Base-by-base conservation (phyloP, 2,113 vertebrate genomes). In the Xiphophorus couchianus region DNA sequence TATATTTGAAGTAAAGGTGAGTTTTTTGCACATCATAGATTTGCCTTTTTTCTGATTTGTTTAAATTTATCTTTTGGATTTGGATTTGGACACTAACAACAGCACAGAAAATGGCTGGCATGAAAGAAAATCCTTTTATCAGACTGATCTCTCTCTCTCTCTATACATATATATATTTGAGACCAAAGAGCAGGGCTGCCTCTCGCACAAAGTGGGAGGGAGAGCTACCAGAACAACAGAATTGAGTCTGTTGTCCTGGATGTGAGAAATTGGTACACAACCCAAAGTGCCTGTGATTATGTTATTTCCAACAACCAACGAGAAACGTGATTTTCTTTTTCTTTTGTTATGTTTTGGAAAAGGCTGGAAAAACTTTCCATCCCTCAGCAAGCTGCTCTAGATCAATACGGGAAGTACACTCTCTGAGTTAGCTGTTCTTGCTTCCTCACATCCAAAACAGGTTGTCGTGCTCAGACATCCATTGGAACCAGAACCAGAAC, bases 401-500 rank as follows among this genome's bases (percentile, higher is more conserved):
- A 74, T 78, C 51, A 33, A 19, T 27, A 5, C 1, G 37, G 7
- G 13, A 27, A 37, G n/a, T 35, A 65, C 12, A 13, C 39, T 69
- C 65, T 66, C 2, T 44, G n/a, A 62, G 48, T 69, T 6, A 67
- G 44, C 58, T 62, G 22, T 42, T 28, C 22, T 39, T 25, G 22
- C 27, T 71, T 69, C 29, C 14, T 62, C 66, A 66, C 63, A 51
- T 58, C 8, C 65, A 35, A 12, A 51, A 31, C n/a, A 8, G 22
- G 14, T 67, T 15, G 11, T 22, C 37, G 22, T 14, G 1, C 27
- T 93, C 82, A 93, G 44, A 90, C 92, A 27, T 94, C 94, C 94
- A 94, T 94, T 66, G 94, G 93, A 73, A 94, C 92, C 71, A 93
- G 67, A 33, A 94, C 93, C 76, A 93, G 67, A 31, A 91, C 92